phyloP scores from a whole-genome alignment of 2,888 invertebrate species.

The Drosophila lutescens region DNA sequence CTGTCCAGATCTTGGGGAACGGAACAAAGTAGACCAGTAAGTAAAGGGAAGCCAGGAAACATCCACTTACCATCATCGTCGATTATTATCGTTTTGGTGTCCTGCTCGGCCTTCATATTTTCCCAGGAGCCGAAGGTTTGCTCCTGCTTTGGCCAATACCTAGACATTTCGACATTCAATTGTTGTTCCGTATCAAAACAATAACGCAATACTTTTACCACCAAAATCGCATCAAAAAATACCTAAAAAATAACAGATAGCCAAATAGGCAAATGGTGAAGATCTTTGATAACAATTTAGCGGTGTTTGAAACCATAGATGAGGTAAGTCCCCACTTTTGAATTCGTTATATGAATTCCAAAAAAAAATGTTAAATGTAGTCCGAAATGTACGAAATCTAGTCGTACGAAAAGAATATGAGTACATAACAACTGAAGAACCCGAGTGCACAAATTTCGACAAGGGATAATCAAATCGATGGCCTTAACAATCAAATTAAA shows the following conservation, averaged over 20 bases:
- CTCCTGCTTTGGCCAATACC: not conserved
- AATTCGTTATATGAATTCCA: not conserved
- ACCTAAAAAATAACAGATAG: not conserved
- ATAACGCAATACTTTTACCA: not conserved
- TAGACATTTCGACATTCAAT: not conserved
- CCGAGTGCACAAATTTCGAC: too few species aligned
- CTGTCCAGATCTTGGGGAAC: not conserved
- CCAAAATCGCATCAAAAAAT: not conserved
- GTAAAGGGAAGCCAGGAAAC: not conserved
- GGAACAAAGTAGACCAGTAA: not conserved
- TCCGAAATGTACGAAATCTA: too few species aligned
- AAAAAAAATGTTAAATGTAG: too few species aligned
- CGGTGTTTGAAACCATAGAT: not conserved
- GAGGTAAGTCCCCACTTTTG: not conserved
- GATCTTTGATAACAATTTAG: not conserved
- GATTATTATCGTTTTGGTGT: not conserved
- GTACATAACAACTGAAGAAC: too few species aligned
- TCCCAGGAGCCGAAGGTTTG: not conserved
- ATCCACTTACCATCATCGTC: not conserved
- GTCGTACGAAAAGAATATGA: too few species aligned
- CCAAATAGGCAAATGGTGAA: not conserved
- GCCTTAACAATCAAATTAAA: too few species aligned
- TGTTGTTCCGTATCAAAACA: not conserved
- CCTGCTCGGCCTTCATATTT: not conserved
- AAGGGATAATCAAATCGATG: too few species aligned